phyloP scores from a whole-genome alignment of 2,797 vertebrate genomes.

The Phrynocephalus forsythii region DNA sequence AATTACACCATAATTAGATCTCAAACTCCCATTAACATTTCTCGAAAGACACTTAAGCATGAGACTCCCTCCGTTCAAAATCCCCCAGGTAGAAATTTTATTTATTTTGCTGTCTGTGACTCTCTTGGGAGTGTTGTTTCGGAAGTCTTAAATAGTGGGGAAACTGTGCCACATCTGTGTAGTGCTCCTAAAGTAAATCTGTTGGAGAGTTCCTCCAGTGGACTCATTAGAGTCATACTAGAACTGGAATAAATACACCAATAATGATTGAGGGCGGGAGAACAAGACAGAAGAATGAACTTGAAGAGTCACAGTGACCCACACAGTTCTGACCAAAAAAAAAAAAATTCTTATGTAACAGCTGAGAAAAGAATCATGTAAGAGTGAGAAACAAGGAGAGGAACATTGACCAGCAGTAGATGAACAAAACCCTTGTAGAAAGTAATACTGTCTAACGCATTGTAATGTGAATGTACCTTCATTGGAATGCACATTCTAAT shows the following conservation, averaged over 20 bases:
- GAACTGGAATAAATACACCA: conserved; percentile 29
- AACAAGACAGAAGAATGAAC: conserved; percentile 9
- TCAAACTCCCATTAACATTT: conserved; percentile 52
- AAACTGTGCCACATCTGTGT: conserved; percentile 41
- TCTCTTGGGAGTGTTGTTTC: conserved; percentile 35
- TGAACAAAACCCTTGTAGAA: background rate
- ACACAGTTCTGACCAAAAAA: background rate
- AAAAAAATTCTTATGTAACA: background rate
- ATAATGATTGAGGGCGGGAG: conserved; percentile 9
- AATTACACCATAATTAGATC: conserved; percentile 57
- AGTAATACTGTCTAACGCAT: background rate
- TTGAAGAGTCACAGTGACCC: conserved; percentile 25
- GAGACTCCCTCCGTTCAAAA: conserved; percentile 27
- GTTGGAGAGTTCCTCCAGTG: conserved; percentile 40
- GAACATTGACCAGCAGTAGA: background rate
- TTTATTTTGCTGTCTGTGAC: conserved; percentile 42
- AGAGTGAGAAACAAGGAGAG: conserved; percentile 22
- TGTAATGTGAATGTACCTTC: too few relatives aligned
- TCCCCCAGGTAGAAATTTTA: conserved; percentile 19
- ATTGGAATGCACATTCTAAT: too few relatives aligned
- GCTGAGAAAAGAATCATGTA: background rate
- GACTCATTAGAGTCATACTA: conserved; percentile 51
- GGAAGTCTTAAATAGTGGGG: conserved; percentile 15
- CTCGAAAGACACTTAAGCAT: conserved; percentile 25
- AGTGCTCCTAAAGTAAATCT: conserved; percentile 45